Percentiles rank a stretch among this genome's conserved stretches.
Evolutionary conservation across 2,888 invertebrate genomes (phyloP).

Genomic region (Lochmaea crataegi): DNA sequence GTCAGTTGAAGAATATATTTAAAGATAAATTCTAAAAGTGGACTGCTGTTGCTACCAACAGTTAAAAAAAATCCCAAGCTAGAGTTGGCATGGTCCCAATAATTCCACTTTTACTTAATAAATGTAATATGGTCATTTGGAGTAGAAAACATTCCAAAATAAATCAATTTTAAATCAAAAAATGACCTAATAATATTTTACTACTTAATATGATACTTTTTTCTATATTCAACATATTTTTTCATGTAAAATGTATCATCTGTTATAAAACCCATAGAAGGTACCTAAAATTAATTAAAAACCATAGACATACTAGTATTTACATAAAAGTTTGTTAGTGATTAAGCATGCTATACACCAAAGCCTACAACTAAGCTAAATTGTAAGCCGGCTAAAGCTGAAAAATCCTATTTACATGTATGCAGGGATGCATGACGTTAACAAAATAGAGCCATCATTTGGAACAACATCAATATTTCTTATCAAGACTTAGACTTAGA

Average conservation of each 20-base stretch:
- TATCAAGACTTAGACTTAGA: no score
- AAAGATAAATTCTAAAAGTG: no score
- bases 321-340: neutral
- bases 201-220: no score
- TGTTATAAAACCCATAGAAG: neutral
- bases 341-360: neutral
- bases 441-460: neutral
- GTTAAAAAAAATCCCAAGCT: no score
- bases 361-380: constrained; percentile 4
- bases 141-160: no score
- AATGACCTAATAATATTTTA: no score
- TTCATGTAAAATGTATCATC: neutral
- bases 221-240: no score
- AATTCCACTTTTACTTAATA: neutral
- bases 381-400: neutral
- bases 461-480: neutral
- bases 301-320: neutral
- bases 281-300: neutral
- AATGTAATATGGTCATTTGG: no score
- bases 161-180: no score
- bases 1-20: no score
- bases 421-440: neutral
- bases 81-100: neutral
- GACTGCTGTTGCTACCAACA: no score
- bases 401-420: neutral